Evolutionary conservation across 1,140 invertebrate genomes (phyloP).

Genomic region (Ips nitidus): DNA sequence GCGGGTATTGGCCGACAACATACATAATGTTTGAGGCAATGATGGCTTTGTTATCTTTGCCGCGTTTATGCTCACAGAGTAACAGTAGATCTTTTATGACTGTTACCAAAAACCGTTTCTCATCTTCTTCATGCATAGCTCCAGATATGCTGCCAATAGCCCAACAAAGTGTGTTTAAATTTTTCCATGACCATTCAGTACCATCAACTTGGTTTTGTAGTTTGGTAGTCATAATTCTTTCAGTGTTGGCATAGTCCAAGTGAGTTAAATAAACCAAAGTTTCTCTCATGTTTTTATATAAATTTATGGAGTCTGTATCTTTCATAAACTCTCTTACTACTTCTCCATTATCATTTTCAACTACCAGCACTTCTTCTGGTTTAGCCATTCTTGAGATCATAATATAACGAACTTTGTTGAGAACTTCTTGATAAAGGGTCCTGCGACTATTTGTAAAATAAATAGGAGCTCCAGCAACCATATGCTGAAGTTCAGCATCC

Average conservation of each 20-base stretch:
- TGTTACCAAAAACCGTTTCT: conserved; percentile 98
- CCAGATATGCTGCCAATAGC: conserved; percentile 99
- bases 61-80: conserved; percentile 98
- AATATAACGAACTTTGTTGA: conserved; percentile 92
- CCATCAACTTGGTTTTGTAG: conserved; percentile 99
- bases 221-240: conserved; percentile 99
- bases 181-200: conserved; percentile 99
- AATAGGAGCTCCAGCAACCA: conserved; percentile 51
- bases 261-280: conserved; percentile 98
- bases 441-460: conserved; percentile 51
- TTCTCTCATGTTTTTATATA: conserved; percentile 99
- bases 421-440: conserved; percentile 59
- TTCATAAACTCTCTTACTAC: conserved; percentile 99
- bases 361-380: conserved; percentile 99
- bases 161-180: conserved; percentile 99
- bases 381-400: conserved; percentile 99
- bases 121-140: conserved; percentile 98
- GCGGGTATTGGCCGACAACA: conserved; percentile 99
- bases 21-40: conserved; percentile 99
- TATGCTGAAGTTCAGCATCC: conserved; percentile 61
- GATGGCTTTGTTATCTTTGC: conserved; percentile 99
- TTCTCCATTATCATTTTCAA: conserved; percentile 99
- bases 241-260: conserved; percentile 96
- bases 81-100: conserved; percentile 99
- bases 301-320: conserved; percentile 98